phyloP scores from a whole-genome alignment of 2,797 vertebrate species.

The Morelia viridis region DNA sequence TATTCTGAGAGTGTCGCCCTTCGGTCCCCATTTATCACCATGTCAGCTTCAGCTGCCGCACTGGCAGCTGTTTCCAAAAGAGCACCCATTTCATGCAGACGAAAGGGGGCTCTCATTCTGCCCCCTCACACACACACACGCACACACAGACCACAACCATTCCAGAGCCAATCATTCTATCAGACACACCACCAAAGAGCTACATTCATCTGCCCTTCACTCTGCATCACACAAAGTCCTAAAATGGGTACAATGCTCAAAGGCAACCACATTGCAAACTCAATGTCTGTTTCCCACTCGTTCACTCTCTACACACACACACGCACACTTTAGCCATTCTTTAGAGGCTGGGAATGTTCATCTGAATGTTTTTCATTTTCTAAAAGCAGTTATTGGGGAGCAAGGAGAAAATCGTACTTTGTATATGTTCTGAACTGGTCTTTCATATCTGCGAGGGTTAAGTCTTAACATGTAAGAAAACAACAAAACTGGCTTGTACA shows the following conservation, averaged over 20 bases:
- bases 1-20: neutral
- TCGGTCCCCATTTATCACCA: neutral
- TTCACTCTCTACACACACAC: neutral
- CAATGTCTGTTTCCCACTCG: neutral
- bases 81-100: conserved; percentile 30
- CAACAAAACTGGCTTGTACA: neutral
- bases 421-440: neutral
- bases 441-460: neutral
- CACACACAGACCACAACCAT: neutral
- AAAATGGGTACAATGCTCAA: neutral
- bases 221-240: neutral
- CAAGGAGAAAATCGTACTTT: neutral
- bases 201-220: neutral
- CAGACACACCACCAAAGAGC: neutral
- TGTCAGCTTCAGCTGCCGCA: neutral
- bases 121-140: neutral
- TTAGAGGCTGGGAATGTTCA: neutral
- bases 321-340: neutral
- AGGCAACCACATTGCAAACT: neutral
- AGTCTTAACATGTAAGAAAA: neutral
- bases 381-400: neutral
- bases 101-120: neutral
- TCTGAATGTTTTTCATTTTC: neutral
- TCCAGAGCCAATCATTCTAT: conserved; percentile 3
- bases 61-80: conserved; percentile 15